These are phyloP conservation scores for Baryphthengus martii DNA, from an alignment of 2,113 vertebrate species.

Conservation along the genomic window DNA sequence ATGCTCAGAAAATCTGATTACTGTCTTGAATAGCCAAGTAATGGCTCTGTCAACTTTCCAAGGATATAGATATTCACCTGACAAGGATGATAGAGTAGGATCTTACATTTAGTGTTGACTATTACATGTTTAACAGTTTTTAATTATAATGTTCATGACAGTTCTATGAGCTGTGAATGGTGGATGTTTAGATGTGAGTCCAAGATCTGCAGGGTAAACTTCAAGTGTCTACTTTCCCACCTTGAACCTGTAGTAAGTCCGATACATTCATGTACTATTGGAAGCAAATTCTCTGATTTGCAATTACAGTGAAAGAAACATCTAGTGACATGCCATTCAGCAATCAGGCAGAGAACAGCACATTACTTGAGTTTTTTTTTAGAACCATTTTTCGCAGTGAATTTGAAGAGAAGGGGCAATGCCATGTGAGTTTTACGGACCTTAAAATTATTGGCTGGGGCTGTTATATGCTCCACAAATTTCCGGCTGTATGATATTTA, in stretches of 20 bases:
- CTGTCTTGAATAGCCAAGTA: slow-evolving; percentile 73
- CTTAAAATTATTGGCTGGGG: background rate
- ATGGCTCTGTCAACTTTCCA: slow-evolving; percentile 72
- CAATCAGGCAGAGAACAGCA: background rate
- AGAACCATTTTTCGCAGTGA: background rate
- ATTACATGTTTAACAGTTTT: background rate
- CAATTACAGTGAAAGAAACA: background rate
- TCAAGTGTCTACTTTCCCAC: background rate
- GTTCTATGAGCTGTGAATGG: background rate
- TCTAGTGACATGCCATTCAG: background rate
- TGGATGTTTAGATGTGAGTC: background rate
- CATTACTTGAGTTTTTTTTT: background rate
- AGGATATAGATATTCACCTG: slow-evolving; percentile 65
- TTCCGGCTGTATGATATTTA: background rate
- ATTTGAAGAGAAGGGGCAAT: background rate
- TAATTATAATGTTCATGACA: background rate
- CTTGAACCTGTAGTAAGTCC: background rate
- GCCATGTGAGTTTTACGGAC: background rate
- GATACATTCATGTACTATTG: background rate
- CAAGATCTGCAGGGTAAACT: background rate
- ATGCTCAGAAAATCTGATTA: slow-evolving; percentile 77
- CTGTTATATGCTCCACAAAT: background rate
- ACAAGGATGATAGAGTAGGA: slow-evolving; percentile 28
- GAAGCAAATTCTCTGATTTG: background rate
- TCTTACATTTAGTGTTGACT: slow-evolving; percentile 19